Evolutionary conservation across 2,113 vertebrate species (phyloP).

Genomic region (Tenrec ecaudatus): DNA sequence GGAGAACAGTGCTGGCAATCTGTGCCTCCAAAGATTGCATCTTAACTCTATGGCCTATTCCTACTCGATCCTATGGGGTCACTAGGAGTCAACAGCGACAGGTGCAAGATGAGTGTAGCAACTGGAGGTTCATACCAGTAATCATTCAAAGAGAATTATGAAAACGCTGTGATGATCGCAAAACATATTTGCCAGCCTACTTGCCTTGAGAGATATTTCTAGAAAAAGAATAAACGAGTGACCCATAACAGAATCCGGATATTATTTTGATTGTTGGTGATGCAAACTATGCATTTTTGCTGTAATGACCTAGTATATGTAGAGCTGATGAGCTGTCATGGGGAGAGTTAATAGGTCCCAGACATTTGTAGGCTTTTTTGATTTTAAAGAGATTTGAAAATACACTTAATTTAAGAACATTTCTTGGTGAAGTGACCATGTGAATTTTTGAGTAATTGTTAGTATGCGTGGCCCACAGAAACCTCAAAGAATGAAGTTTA

Average conservation of each 20-base stretch:
- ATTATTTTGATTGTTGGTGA: neutral
- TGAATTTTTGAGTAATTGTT: neutral
- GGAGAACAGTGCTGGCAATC: neutral
- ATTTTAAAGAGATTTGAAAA: neutral
- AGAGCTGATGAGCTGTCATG: neutral
- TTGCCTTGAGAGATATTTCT: neutral
- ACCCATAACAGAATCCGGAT: neutral
- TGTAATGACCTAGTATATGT: neutral
- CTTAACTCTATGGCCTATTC: too few relatives aligned
- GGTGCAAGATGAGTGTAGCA: too few relatives aligned
- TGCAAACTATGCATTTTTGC: neutral
- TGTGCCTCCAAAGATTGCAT: neutral
- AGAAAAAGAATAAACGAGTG: neutral
- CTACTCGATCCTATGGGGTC: neutral
- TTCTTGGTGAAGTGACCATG: neutral
- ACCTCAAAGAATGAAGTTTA: neutral
- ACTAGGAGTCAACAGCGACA: neutral
- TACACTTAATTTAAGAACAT: neutral
- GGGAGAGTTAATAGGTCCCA: neutral
- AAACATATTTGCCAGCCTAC: neutral
- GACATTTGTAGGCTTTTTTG: neutral
- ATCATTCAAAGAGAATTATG: neutral
- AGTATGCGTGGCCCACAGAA: neutral
- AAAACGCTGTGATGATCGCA: neutral
- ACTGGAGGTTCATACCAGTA: neutral